These are phyloP conservation scores for Leptoteleia sp. DNA, from an alignment of 1,140 invertebrate species.

Conservation along the genomic window DNA sequence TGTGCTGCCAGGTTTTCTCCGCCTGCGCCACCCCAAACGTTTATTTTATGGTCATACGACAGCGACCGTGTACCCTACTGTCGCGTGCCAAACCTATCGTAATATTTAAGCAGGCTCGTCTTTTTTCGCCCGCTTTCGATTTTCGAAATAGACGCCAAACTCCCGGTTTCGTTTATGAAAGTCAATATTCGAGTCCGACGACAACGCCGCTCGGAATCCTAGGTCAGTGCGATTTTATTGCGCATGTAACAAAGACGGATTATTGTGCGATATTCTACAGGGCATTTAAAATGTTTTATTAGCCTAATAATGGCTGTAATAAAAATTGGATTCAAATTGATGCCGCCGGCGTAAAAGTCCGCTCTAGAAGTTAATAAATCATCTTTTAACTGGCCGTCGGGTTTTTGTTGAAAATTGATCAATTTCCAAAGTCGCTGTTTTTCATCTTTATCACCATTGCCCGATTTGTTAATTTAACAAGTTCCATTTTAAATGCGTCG, in stretches of 20 bases:
- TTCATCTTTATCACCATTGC: background rate
- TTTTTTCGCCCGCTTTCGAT: conserved; percentile 48
- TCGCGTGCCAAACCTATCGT: conserved; percentile 79
- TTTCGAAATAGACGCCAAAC: conserved; percentile 37
- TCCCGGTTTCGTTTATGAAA: conserved; percentile 18
- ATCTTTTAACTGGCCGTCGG: conserved; percentile 22
- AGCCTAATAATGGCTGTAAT: conserved; percentile 46
- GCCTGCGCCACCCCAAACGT: conserved; percentile 79
- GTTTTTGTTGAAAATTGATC: conserved; percentile 15
- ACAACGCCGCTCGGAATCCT: conserved; percentile 4
- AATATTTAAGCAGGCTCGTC: conserved; percentile 68
- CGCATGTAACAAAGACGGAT: conserved; percentile 37
- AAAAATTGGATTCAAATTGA: conserved; percentile 54
- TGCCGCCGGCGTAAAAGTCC: conserved; percentile 33
- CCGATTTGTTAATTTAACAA: background rate
- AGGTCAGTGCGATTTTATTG: conserved; percentile 55
- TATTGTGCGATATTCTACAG: conserved; percentile 26
- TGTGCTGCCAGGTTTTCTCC: conserved; percentile 78
- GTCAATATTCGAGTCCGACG: conserved; percentile 15
- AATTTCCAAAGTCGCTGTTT: background rate
- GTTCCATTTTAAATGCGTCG: no score
- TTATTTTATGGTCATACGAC: conserved; percentile 82
- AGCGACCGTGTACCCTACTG: conserved; percentile 75
- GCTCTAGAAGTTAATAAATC: conserved; percentile 38
- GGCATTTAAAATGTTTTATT: conserved; percentile 59